A percentile compares a stretch with the other conserved stretches of the same genome.
Conservation (phyloP, 2,888 invertebrate species). For the Drosophila lutescens region DNA sequence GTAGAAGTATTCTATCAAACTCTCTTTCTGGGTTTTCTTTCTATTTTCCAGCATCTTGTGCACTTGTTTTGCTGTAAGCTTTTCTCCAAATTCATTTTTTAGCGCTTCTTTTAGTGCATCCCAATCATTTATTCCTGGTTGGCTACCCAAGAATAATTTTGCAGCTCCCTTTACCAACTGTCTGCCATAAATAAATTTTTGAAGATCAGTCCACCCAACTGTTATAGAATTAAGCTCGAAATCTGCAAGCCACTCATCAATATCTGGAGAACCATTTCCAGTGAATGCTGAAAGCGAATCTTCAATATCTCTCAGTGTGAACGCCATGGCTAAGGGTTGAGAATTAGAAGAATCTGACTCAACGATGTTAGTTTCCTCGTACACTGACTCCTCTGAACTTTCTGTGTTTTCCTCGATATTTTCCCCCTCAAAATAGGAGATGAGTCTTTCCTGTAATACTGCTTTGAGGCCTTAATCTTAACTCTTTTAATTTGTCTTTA, state of each 20-base stretch:
- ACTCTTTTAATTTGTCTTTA: no score
- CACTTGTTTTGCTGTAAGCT: background rate
- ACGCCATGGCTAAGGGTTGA: slow-evolving; percentile 1
- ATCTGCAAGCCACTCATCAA: slow-evolving; percentile 3
- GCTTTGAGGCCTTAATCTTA: no score
- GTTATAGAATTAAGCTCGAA: slow-evolving; percentile 6
- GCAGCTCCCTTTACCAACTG: no score
- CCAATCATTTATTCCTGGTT: no score
- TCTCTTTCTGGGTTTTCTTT: no score
- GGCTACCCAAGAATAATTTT: no score
- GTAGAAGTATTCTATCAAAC: no score
- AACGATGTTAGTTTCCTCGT: background rate
- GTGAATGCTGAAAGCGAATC: background rate
- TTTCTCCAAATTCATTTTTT: no score
- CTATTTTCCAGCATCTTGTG: background rate
- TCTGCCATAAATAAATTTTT: slow-evolving; percentile 7
- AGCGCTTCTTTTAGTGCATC: no score
- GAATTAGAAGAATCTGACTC: background rate
- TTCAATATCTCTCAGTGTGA: background rate
- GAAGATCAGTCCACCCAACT: slow-evolving; percentile 6
- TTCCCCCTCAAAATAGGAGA: no score
- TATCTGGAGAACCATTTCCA: slow-evolving; percentile 1
- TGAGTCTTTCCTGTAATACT: no score
- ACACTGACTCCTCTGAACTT: background rate
- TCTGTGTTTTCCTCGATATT: background rate